Conservation (phyloP, 2,888 invertebrate species). For the Agonopterix alstromeriana region DNA sequence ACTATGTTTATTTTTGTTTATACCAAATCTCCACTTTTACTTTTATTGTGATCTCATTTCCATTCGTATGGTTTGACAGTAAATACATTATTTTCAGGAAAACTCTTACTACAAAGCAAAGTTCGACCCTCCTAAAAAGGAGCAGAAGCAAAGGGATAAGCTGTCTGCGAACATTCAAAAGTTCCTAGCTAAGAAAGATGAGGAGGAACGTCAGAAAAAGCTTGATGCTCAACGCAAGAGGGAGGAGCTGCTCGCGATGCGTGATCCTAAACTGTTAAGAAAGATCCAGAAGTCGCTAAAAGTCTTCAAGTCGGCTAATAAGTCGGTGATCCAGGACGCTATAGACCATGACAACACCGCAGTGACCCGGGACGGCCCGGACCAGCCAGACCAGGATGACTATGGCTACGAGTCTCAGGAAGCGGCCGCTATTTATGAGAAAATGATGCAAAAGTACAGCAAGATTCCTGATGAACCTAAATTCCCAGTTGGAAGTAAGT, state of each 20-base stretch:
- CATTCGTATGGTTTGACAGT: background rate
- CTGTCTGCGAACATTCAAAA: constrained; percentile 89
- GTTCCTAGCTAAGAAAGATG: constrained; percentile 88
- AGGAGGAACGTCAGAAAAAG: constrained; percentile 83
- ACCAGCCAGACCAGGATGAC: constrained; percentile 93
- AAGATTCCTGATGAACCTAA: constrained; percentile 84
- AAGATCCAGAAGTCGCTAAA: constrained; percentile 88
- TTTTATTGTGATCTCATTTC: constrained; percentile 9
- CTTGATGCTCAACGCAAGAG: constrained; percentile 79
- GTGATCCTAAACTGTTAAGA: constrained; percentile 84
- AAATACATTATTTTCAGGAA: constrained; percentile 35
- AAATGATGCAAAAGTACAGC: constrained; percentile 90
- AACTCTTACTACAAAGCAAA: constrained; percentile 84
- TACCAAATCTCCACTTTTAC: background rate
- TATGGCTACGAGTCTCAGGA: constrained; percentile 93
- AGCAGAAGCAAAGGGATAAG: constrained; percentile 79
- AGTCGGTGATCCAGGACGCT: constrained; percentile 90
- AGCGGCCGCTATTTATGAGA: constrained; percentile 87
- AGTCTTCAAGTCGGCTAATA: constrained; percentile 92
- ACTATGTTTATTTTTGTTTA: no score
- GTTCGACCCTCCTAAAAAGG: constrained; percentile 89
- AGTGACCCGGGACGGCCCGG: constrained; percentile 83
- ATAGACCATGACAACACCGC: constrained; percentile 85
- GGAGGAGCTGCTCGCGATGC: constrained; percentile 79
- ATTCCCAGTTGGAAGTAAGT: constrained; percentile 73